Conservation (phyloP, 2,113 vertebrate species). For the Todiramphus saurophagus region DNA sequence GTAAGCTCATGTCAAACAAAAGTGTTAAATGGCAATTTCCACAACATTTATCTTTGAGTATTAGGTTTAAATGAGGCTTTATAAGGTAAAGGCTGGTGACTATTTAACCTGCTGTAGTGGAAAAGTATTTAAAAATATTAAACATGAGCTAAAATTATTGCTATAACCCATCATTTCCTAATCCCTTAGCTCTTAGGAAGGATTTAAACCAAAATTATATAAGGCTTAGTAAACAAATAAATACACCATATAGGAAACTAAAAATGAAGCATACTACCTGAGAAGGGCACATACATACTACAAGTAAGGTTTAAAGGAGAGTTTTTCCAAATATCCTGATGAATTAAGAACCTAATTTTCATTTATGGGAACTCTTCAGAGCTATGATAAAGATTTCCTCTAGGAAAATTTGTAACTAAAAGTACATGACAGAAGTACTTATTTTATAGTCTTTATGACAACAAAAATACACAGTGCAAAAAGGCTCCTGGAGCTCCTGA, state of each 20-base stretch:
- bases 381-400: not conserved
- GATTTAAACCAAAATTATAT: not conserved
- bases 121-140: not conserved
- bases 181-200: not conserved
- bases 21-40: constrained; percentile 19
- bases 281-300: not conserved
- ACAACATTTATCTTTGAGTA: not conserved
- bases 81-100: constrained; percentile 11
- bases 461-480: not conserved
- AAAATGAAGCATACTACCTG: not conserved
- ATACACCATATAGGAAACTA: not conserved
- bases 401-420: not conserved
- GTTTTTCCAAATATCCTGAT: not conserved
- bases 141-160: not conserved
- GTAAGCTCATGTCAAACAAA: constrained; percentile 35
- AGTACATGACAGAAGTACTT: not conserved
- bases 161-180: not conserved
- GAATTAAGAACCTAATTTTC: not conserved
- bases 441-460: constrained; percentile 1
- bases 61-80: constrained; percentile 34
- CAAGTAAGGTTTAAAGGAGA: not conserved
- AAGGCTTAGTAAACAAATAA: constrained; percentile 13
- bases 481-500: constrained; percentile 11
- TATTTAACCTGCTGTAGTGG: constrained; percentile 12
- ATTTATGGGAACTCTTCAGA: not conserved